Evolutionary conservation across 2,113 vertebrate genomes (phyloP).

Genomic region (Cyprinodon brontotheroides): DNA sequence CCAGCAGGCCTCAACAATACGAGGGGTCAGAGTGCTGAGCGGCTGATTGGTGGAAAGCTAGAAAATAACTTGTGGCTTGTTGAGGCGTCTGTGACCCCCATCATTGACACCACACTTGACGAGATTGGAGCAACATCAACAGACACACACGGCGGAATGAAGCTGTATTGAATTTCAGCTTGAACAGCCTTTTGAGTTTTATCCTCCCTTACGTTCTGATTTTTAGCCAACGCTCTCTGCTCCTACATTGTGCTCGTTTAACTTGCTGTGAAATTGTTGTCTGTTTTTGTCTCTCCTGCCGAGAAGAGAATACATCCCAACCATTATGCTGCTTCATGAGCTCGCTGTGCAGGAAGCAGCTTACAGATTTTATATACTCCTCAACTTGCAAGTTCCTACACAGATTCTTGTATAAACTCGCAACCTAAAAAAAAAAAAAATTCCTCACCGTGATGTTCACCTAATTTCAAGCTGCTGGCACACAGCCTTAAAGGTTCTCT

Average conservation of each 20-base stretch:
- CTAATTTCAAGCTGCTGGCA: slow-evolving; percentile 1
- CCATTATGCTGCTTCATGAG: not conserved
- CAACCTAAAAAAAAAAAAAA: not conserved
- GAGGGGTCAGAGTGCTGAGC: slow-evolving; percentile 40
- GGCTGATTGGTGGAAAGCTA: slow-evolving; percentile 54
- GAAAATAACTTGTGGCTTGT: slow-evolving; percentile 51
- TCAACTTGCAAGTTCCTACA: not conserved
- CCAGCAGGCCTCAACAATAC: slow-evolving; percentile 21
- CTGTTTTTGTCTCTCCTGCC: slow-evolving; percentile 22
- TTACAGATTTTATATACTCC: slow-evolving; percentile 2
- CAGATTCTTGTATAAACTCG: not conserved
- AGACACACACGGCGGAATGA: slow-evolving; percentile 15
- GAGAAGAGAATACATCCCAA: slow-evolving; percentile 31
- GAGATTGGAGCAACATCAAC: slow-evolving; percentile 40
- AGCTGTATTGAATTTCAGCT: slow-evolving; percentile 46
- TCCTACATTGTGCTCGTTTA: slow-evolving; percentile 27
- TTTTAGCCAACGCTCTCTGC: slow-evolving; percentile 11
- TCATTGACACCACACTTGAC: slow-evolving; percentile 48
- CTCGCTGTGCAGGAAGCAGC: slow-evolving; percentile 16
- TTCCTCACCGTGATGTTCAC: not conserved
- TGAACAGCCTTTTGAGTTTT: slow-evolving; percentile 31
- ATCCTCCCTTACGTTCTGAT: slow-evolving; percentile 27
- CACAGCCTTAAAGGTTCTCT: not conserved
- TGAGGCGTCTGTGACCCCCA: slow-evolving; percentile 29
- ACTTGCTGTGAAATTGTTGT: slow-evolving; percentile 51